Evolutionary conservation across 2,797 vertebrate genomes (phyloP), one percentile per base, ranked within the genome.

Genomic region (Pipistrellus kuhlii): DNA sequence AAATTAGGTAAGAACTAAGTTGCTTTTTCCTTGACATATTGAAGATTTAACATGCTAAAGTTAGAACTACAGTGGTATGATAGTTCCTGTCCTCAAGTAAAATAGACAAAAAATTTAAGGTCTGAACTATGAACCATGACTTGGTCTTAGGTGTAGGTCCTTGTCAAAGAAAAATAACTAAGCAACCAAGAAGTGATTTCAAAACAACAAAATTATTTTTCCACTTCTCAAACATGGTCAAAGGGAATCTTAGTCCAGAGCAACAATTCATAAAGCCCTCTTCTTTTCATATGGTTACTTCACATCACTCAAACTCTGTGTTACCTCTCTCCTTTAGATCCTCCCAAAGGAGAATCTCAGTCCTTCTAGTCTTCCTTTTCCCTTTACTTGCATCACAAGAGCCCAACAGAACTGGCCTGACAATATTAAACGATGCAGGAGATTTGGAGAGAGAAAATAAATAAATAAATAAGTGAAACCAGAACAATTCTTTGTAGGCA

Each of bases 151-250:
- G 46, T 46, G 57, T 53, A n/a, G 55, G 69, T 46, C 57, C 38
- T 64, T 77, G 73, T 87, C 55, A 88, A 53, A 90, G 85, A 48
- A 85, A 87, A 92, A 91, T 55, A 95, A 55, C 35, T 81, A 44
- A 46, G n/a, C 41, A 44, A 41, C 3, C 32, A 73, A 86, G 15
- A 77, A 87, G 17, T 76, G 7, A 80, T 82, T 73, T 91, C 17
- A 81, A 93, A 95, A 84, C 32, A 38, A 77, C 21, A 46, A 82
- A 92, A 62, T 46, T 91, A 38, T 90, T 59, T 83, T 51, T 46
- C 13, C 11, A 32, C 48, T 68, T 88, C 87, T 89, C 48, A 90
- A 62, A 78, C 6, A n/a, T 69, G 81, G 53, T 57, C 62, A 86
- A 71, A 72, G 11, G 51, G 30, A 59, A 21, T 62, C 15, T 78